Evolutionary conservation across 2,797 vertebrate genomes (phyloP).

Genomic region (Clarias platycephalus): DNA sequence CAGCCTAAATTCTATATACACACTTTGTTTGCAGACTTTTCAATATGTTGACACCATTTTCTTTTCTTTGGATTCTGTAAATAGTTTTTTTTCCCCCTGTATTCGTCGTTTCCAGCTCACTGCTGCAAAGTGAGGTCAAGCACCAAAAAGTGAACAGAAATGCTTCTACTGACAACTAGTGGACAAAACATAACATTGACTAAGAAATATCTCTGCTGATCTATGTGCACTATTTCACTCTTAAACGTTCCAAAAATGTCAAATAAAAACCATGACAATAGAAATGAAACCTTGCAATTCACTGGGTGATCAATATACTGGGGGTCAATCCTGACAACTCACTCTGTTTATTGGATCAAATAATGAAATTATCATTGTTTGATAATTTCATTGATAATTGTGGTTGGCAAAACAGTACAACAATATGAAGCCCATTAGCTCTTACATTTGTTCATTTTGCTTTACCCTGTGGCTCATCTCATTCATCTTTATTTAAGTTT

Average conservation of each 20-base stretch:
- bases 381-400: too few species aligned
- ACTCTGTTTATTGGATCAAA: neutral
- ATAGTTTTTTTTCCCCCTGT: neutral
- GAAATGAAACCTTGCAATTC: neutral
- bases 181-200: slow-evolving; percentile 20
- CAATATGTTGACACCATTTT: neutral
- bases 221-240: neutral
- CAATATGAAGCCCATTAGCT: neutral
- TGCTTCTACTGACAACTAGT: slow-evolving; percentile 52
- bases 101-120: neutral
- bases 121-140: slow-evolving; percentile 17
- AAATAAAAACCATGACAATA: neutral
- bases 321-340: neutral
- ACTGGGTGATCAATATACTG: neutral
- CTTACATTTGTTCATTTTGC: neutral
- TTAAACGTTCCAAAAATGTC: neutral
- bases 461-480: neutral
- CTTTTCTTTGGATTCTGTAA: neutral
- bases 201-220: neutral
- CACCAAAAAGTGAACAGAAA: slow-evolving; percentile 9
- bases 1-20: neutral
- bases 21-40: neutral
- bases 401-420: neutral
- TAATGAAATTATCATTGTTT: neutral
- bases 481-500: neutral